These are phyloP conservation scores for Trichomycterus rosablanca DNA, from an alignment of 2,113 vertebrate species.

Conservation along the genomic window DNA sequence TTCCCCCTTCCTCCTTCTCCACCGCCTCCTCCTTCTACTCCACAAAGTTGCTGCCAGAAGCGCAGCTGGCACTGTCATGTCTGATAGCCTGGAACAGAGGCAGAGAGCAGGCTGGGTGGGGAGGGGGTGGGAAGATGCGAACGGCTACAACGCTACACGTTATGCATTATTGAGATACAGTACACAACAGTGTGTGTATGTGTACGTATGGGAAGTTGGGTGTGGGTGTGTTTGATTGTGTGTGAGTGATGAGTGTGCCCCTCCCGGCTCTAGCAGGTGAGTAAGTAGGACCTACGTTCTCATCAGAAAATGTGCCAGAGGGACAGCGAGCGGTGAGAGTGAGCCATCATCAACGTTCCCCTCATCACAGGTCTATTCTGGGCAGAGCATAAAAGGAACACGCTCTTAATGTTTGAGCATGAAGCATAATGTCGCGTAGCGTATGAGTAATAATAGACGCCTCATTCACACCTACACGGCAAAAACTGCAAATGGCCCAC, in stretches of 20 bases:
- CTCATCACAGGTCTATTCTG: conserved; percentile 28
- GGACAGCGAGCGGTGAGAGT: conserved; percentile 11
- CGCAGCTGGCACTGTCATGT: conserved; percentile 75
- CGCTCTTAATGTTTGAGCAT: conserved; percentile 40
- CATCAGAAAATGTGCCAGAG: conserved; percentile 17
- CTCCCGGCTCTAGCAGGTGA: conserved; percentile 33
- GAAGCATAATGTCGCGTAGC: conserved; percentile 32
- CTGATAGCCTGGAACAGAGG: conserved; percentile 69
- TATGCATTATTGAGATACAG: conserved; percentile 48
- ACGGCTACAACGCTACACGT: conserved; percentile 57
- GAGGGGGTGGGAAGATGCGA: conserved; percentile 54
- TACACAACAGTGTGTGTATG: conserved; percentile 16
- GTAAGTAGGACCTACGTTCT: conserved; percentile 31
- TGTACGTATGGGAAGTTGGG: conserved; percentile 44
- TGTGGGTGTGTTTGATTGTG: conserved; percentile 37
- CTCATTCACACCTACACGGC: conserved; percentile 32
- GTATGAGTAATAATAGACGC: conserved; percentile 29
- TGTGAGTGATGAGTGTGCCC: conserved; percentile 26
- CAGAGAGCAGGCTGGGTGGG: conserved; percentile 51
- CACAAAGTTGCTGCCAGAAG: conserved; percentile 50
- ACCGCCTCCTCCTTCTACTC: conserved; percentile 33
- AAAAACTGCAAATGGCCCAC: conserved; percentile 32
- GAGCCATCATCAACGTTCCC: conserved; percentile 20
- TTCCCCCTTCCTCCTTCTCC: conserved; percentile 15
- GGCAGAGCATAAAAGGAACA: conserved; percentile 27